Percentiles rank a stretch among this genome's conserved stretches.
Evolutionary conservation across 2,797 vertebrate species (phyloP).

Genomic region (Enteromius treurensis): DNA sequence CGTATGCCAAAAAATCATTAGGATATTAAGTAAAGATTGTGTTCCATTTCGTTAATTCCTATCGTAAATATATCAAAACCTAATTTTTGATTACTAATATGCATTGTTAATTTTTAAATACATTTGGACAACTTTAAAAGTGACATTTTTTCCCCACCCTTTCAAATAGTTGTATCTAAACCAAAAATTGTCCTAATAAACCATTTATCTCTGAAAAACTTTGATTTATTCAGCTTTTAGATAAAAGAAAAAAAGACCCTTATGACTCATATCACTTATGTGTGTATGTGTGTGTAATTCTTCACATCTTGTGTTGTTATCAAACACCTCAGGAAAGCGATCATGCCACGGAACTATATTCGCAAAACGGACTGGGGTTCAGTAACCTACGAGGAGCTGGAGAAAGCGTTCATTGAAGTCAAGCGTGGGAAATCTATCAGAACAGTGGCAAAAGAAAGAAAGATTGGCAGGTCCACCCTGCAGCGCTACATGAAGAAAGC

Average conservation of each 20-base stretch:
- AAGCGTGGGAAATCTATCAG: constrained; percentile 27
- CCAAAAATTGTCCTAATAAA: background rate
- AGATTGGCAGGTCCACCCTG: constrained; percentile 31
- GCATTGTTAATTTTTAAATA: background rate
- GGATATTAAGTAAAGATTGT: background rate
- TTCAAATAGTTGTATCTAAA: background rate
- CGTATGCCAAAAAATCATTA: background rate
- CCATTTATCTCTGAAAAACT: background rate
- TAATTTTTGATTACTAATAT: background rate
- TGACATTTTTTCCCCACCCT: background rate
- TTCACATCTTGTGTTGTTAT: background rate
- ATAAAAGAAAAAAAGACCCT: too few species aligned
- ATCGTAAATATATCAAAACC: background rate
- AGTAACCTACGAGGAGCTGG: constrained; percentile 24
- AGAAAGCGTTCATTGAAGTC: constrained; percentile 30
- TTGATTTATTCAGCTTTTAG: too few species aligned
- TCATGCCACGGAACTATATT: constrained; percentile 27
- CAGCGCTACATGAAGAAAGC: constrained; percentile 42
- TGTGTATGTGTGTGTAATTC: background rate
- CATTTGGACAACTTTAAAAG: background rate
- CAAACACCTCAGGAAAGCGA: constrained; percentile 1
- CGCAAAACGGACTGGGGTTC: constrained; percentile 32
- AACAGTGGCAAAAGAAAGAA: constrained; percentile 35
- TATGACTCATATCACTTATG: too few species aligned
- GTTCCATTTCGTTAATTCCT: background rate